Conservation (phyloP, 2,888 invertebrate species). For the Pogonocherus hispidulus region DNA sequence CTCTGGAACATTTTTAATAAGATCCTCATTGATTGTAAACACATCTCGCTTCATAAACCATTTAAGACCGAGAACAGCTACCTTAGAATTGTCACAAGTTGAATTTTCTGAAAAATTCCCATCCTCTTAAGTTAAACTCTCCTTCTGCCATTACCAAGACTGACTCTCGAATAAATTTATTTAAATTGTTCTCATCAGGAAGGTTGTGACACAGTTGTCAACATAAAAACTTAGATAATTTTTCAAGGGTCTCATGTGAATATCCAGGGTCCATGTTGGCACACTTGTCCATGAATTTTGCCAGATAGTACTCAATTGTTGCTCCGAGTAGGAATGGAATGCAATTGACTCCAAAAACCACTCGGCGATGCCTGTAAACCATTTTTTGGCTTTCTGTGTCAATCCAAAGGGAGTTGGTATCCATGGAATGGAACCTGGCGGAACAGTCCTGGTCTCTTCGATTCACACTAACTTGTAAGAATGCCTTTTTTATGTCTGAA, state of each 20-base stretch:
- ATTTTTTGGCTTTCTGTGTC: too few species aligned
- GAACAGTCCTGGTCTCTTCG: too few species aligned
- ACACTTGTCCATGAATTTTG: constrained; percentile 5
- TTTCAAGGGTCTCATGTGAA: constrained; percentile 13
- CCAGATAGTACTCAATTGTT: constrained; percentile 1
- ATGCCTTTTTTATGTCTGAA: too few species aligned
- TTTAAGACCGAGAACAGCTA: neutral
- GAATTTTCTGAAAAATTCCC: constrained; percentile 23
- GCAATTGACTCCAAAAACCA: too few species aligned
- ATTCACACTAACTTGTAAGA: too few species aligned
- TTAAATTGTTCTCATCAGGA: neutral
- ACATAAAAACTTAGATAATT: constrained; percentile 14
- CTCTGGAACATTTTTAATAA: too few species aligned
- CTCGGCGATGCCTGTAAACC: too few species aligned
- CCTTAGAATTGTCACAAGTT: neutral
- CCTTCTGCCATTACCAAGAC: too few species aligned
- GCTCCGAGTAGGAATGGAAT: too few species aligned
- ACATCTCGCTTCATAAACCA: neutral
- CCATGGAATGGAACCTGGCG: too few species aligned
- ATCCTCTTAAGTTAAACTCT: neutral
- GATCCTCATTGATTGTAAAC: neutral
- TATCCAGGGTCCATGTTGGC: neutral
- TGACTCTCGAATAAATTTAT: neutral
- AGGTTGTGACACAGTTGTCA: constrained; percentile 16
- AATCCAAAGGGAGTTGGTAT: too few species aligned